These are phyloP conservation scores for Ectemnius lituratus DNA, from an alignment of 2,888 invertebrate genomes.

Conservation along the genomic window DNA sequence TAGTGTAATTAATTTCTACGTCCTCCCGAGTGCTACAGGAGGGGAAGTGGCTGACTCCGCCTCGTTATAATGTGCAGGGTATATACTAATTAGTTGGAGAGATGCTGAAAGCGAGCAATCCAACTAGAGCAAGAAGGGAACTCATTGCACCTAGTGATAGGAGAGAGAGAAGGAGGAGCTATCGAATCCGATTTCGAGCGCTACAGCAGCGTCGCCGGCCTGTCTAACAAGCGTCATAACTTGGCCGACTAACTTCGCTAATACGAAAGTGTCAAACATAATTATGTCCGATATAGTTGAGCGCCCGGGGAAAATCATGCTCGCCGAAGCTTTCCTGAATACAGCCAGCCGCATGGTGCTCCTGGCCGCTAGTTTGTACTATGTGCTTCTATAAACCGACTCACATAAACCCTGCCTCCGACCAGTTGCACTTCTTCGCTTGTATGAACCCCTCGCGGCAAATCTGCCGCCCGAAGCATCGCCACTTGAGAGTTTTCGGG, in stretches of 20 bases:
- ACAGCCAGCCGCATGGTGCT: too few species aligned
- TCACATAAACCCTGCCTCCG: too few species aligned
- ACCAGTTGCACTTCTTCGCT: too few species aligned
- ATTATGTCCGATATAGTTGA: slow-evolving; percentile 20
- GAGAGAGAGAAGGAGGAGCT: background rate
- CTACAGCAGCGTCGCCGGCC: slow-evolving; percentile 14
- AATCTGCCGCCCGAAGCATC: too few species aligned
- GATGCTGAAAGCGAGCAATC: slow-evolving; percentile 23
- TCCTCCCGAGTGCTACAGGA: background rate
- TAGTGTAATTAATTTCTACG: slow-evolving; percentile 55
- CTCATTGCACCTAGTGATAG: too few species aligned
- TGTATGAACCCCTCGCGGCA: too few species aligned
- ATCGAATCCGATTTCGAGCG: slow-evolving; percentile 49
- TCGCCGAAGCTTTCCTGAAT: background rate
- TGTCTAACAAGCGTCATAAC: slow-evolving; percentile 52
- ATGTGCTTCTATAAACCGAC: too few species aligned
- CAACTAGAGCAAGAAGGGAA: too few species aligned
- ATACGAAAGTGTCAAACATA: slow-evolving; percentile 23
- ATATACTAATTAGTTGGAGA: slow-evolving; percentile 54
- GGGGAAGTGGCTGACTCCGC: background rate
- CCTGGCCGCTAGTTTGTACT: too few species aligned
- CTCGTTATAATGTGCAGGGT: slow-evolving; percentile 48
- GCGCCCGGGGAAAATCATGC: slow-evolving; percentile 7
- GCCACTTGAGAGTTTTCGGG: too few species aligned
- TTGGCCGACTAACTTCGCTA: slow-evolving; percentile 24